phyloP scores from a whole-genome alignment of 2,113 vertebrate genomes.

The Hippotragus niger region DNA sequence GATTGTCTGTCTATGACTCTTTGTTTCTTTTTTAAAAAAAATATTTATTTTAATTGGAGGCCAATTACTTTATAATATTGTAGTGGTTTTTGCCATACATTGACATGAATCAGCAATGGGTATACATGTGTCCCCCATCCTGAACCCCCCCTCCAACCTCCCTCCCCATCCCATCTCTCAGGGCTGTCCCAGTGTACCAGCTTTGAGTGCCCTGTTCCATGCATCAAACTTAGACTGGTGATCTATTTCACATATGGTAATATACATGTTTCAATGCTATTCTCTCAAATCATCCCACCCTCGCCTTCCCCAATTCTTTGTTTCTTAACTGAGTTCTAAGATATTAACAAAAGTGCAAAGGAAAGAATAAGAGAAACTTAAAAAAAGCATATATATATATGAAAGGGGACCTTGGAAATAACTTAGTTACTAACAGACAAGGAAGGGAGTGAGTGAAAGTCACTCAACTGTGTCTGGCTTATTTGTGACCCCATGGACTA shows the following conservation, averaged over 20 bases:
- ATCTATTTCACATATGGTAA: background rate
- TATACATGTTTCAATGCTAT: background rate
- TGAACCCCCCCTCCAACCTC: background rate
- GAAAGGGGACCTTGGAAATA: background rate
- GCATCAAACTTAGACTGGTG: background rate
- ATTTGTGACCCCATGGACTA: background rate
- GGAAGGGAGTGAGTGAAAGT: background rate
- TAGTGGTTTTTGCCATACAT: background rate
- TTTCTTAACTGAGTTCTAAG: background rate
- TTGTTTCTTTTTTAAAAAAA: background rate
- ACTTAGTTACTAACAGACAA: background rate
- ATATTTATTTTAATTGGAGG: background rate
- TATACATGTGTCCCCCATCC: background rate
- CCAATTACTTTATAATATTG: background rate
- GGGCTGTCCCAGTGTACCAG: background rate
- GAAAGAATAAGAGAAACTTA: background rate
- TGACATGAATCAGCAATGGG: background rate
- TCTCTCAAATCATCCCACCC: background rate
- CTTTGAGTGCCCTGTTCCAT: background rate
- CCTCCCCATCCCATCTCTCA: background rate
- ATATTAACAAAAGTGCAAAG: background rate
- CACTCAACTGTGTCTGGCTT: background rate
- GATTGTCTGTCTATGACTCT: background rate
- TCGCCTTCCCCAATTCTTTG: background rate
- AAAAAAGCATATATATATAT: background rate